Conservation (phyloP, 2,888 invertebrate species). For the Spodoptera exigua region DNA sequence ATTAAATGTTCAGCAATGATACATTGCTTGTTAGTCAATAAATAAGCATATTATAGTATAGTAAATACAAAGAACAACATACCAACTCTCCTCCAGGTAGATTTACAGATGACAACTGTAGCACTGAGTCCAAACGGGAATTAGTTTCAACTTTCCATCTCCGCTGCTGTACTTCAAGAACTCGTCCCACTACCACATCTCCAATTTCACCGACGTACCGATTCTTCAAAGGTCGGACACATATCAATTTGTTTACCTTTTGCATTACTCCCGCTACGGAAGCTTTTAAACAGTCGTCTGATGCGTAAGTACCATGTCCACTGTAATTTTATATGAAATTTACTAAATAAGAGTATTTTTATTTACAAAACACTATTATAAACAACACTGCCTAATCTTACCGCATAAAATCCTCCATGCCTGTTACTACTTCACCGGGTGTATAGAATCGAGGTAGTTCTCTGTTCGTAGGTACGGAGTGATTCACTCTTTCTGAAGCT, state of each 20-base stretch:
- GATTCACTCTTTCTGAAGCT: conserved; percentile 91
- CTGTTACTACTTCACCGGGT: conserved; percentile 96
- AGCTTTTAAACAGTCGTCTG: conserved; percentile 94
- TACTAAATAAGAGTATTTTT: background rate
- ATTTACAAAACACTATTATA: no score
- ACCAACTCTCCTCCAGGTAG: conserved; percentile 99
- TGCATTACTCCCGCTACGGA: conserved; percentile 98
- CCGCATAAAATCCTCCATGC: conserved; percentile 95
- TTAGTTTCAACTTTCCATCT: conserved; percentile 99
- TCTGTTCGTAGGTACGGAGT: conserved; percentile 87
- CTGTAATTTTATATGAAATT: conserved; percentile 83
- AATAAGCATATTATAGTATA: background rate
- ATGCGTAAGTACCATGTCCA: conserved; percentile 98
- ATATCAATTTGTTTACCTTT: conserved; percentile 98
- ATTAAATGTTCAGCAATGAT: no score
- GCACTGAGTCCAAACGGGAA: conserved; percentile 95
- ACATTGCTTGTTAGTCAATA: no score
- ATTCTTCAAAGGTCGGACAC: conserved; percentile 96
- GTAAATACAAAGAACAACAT: conserved; percentile 54
- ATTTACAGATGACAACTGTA: conserved; percentile 97
- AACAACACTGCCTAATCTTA: conserved; percentile 68
- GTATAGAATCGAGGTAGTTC: conserved; percentile 92
- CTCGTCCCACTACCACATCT: conserved; percentile 98
- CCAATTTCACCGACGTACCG: conserved; percentile 98
- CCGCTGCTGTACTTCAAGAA: conserved; percentile 97